phyloP scores from a whole-genome alignment of 2,888 invertebrate species.

The Ischnus inquisitorius region DNA sequence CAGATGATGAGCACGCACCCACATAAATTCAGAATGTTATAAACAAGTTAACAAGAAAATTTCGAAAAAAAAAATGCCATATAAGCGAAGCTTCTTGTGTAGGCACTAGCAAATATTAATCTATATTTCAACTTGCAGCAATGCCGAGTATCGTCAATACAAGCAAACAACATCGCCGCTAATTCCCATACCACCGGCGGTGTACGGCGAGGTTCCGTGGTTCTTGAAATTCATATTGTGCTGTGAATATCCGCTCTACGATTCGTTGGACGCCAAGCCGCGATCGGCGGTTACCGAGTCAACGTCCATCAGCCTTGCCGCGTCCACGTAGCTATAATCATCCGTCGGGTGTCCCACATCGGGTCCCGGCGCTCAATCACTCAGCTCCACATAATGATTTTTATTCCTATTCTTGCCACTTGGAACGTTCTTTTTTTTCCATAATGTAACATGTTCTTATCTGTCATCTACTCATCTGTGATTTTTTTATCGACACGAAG shows the following conservation, averaged over 20 bases:
- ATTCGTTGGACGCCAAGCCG: slow-evolving; percentile 90
- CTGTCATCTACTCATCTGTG: slow-evolving; percentile 27
- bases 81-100: too few relatives aligned
- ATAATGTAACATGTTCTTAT: background rate
- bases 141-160: slow-evolving; percentile 94
- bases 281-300: slow-evolving; percentile 90
- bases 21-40: too few relatives aligned
- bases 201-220: slow-evolving; percentile 94
- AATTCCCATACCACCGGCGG: slow-evolving; percentile 94
- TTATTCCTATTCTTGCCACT: slow-evolving; percentile 15
- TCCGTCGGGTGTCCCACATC: slow-evolving; percentile 83
- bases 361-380: slow-evolving; percentile 62
- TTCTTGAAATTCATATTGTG: slow-evolving; percentile 94
- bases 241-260: slow-evolving; percentile 96
- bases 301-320: slow-evolving; percentile 90
- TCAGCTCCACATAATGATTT: slow-evolving; percentile 38
- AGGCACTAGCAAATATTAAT: slow-evolving; percentile 16
- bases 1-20: too few relatives aligned
- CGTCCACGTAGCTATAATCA: slow-evolving; percentile 91
- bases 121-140: slow-evolving; percentile 86
- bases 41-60: slow-evolving; percentile 29
- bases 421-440: background rate
- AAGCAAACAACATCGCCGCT: slow-evolving; percentile 95
- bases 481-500: background rate
- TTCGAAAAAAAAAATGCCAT: background rate